Evolutionary conservation across 1,140 invertebrate genomes (phyloP).

Genomic region (Anastatus disparis): DNA sequence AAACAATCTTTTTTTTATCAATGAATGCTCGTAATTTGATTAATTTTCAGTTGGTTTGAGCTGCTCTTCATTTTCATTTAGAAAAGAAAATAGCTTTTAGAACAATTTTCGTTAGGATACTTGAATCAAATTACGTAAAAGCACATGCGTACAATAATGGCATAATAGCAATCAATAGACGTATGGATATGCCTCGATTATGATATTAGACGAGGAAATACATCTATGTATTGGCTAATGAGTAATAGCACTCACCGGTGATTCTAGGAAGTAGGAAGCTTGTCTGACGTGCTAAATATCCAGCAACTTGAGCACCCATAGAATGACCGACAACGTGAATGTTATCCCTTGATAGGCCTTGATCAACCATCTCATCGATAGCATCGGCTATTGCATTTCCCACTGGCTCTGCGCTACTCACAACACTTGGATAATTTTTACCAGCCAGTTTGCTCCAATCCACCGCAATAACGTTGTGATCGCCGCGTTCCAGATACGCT

Average conservation of each 20-base stretch:
- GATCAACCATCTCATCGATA: conserved; percentile 42
- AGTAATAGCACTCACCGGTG: conserved; percentile 48
- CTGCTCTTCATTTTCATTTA: too few species aligned
- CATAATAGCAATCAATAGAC: too few species aligned
- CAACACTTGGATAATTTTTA: conserved; percentile 69
- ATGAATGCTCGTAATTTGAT: too few species aligned
- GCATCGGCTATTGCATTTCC: conserved; percentile 37
- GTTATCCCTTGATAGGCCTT: conserved; percentile 58
- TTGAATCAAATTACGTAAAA: too few species aligned
- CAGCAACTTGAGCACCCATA: conserved; percentile 79
- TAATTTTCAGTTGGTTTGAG: too few species aligned
- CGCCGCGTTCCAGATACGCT: conserved; percentile 57
- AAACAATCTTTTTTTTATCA: too few species aligned
- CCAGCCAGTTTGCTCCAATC: conserved; percentile 73
- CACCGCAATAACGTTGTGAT: conserved; percentile 64
- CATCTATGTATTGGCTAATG: background rate
- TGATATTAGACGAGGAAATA: too few species aligned
- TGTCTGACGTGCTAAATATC: conserved; percentile 70
- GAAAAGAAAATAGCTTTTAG: too few species aligned
- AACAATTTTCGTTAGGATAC: too few species aligned
- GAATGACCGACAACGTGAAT: conserved; percentile 81
- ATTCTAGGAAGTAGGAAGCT: conserved; percentile 51
- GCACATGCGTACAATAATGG: too few species aligned
- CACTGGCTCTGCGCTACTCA: conserved; percentile 67
- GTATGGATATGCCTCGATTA: too few species aligned